Evolutionary conservation across 2,888 invertebrate species (phyloP).

Genomic region (Drosophila barbarae): DNA sequence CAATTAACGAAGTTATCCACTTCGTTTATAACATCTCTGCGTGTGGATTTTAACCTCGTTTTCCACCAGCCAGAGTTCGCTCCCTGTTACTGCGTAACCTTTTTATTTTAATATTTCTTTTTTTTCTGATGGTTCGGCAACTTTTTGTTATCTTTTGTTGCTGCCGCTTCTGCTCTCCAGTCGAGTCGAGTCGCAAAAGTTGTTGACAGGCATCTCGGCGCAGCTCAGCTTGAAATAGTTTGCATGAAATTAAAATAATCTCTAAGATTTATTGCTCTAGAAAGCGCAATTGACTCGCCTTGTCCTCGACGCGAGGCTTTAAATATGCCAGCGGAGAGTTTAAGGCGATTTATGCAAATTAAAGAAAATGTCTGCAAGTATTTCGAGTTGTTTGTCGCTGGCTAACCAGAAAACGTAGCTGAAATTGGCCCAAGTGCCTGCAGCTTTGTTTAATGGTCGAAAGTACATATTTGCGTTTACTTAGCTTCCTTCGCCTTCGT

Average conservation of each 20-base stretch:
- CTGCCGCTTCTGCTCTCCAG: constrained; percentile 42
- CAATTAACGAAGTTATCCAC: constrained; percentile 31
- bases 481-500: constrained; percentile 12
- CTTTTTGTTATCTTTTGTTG: constrained; percentile 57
- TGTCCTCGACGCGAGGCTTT: constrained; percentile 17
- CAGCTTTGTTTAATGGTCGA: constrained; percentile 51
- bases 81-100: constrained; percentile 19
- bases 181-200: constrained; percentile 58
- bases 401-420: constrained; percentile 30
- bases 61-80: constrained; percentile 20
- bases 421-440: constrained; percentile 52
- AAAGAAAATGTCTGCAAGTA: constrained; percentile 25
- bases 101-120: constrained; percentile 19
- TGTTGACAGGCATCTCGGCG: constrained; percentile 66
- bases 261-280: constrained; percentile 64
- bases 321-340: constrained; percentile 30
- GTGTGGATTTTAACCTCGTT: constrained; percentile 68
- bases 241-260: constrained; percentile 74
- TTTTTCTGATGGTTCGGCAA: constrained; percentile 47
- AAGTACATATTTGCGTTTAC: constrained; percentile 59
- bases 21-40: constrained; percentile 30
- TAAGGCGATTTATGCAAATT: constrained; percentile 36
- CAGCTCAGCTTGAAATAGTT: constrained; percentile 61
- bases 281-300: constrained; percentile 41
- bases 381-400: constrained; percentile 18